Conservation (phyloP, 2,113 vertebrate genomes). For the Hylia prasina region DNA sequence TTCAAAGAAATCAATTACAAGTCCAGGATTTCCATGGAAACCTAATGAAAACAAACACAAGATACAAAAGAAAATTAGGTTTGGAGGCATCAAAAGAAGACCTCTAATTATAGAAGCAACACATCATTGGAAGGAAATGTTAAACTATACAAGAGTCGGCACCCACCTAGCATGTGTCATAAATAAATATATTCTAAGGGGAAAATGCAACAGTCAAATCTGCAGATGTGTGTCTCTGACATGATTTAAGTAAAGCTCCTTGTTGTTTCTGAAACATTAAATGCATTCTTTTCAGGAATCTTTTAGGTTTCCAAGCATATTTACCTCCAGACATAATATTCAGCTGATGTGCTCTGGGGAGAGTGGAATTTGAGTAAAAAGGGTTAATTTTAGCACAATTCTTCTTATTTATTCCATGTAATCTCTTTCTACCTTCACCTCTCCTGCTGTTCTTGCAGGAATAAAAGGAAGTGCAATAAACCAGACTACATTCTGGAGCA, state of each 20-base stretch:
- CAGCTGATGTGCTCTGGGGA: not conserved
- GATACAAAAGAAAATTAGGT: not conserved
- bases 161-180: not conserved
- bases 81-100: not conserved
- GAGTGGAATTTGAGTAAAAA: not conserved
- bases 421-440: not conserved
- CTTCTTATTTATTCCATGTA: not conserved
- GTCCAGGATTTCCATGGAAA: slow-evolving; percentile 29
- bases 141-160: not conserved
- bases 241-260: not conserved
- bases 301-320: not conserved
- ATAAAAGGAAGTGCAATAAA: not conserved
- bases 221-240: not conserved
- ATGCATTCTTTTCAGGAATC: not conserved
- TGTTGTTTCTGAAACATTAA: not conserved
- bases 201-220: not conserved
- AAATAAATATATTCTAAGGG: not conserved
- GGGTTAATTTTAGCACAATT: not conserved
- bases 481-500: not conserved
- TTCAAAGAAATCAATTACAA: slow-evolving; percentile 19
- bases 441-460: not conserved
- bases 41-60: slow-evolving; percentile 29
- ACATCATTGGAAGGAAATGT: not conserved
- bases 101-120: not conserved
- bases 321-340: not conserved